A percentile compares a stretch with the other conserved stretches of the same genome.
Conservation (phyloP, 2,113 vertebrate genomes). For the Elephas maximus region DNA sequence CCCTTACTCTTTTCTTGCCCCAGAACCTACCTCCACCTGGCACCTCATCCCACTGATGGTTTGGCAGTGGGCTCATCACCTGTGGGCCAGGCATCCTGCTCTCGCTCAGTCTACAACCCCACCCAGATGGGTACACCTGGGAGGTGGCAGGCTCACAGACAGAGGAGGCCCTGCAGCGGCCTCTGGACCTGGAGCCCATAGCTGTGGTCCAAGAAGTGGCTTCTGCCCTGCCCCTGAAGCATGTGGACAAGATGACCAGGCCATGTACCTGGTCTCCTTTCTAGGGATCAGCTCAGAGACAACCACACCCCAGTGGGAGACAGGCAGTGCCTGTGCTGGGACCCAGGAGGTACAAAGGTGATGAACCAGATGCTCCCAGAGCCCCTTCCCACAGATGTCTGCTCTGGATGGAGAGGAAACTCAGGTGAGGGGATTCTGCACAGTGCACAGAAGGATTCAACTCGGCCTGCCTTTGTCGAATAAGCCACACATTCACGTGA, state of each 20-base stretch:
- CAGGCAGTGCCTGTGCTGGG: not conserved
- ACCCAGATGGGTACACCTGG: slow-evolving; percentile 21
- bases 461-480: not conserved
- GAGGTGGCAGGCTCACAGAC: slow-evolving; percentile 34
- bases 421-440: not conserved
- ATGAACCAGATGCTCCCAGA: not conserved
- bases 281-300: not conserved
- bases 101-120: not conserved
- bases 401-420: not conserved
- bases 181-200: slow-evolving; percentile 67
- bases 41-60: not conserved
- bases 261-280: not conserved
- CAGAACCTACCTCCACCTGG: rapidly evolving
- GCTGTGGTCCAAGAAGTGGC: slow-evolving; percentile 77
- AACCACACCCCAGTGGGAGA: slow-evolving; percentile 31
- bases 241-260: slow-evolving; percentile 20
- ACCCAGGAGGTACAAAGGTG: not conserved
- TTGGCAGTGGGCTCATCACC: not conserved
- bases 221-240: not conserved
- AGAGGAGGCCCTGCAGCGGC: slow-evolving; percentile 59
- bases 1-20: not conserved
- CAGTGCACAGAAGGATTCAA: not conserved
- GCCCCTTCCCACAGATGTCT: not conserved
- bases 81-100: not conserved
- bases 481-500: not conserved